A percentile compares a stretch with the other conserved stretches of the same genome.
These are phyloP conservation scores for Amblyraja radiata DNA, from an alignment of 2,797 vertebrate genomes.

Conservation along the genomic window DNA sequence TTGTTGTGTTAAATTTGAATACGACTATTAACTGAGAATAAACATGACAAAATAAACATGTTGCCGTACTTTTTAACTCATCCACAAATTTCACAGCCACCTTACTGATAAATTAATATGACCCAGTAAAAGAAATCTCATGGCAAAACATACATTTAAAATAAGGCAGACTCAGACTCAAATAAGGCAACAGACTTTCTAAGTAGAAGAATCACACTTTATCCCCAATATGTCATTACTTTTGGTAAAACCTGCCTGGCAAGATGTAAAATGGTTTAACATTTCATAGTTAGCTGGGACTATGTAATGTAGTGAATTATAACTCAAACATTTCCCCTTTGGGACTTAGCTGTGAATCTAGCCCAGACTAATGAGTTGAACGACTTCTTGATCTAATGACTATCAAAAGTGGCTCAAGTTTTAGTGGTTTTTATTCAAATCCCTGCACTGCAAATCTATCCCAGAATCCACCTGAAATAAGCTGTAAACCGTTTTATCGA, in stretches of 20 bases:
- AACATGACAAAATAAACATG: not conserved
- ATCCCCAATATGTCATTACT: not conserved
- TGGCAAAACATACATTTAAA: not conserved
- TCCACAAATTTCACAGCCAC: not conserved
- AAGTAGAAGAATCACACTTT: not conserved
- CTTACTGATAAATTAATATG: not conserved
- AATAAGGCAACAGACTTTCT: not conserved
- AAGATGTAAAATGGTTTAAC: conserved; percentile 22
- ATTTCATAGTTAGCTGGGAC: not conserved
- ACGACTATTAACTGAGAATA: not conserved
- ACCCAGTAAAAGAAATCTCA: not conserved
- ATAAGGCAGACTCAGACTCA: not conserved
- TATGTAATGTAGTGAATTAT: not conserved
- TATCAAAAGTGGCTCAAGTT: not conserved
- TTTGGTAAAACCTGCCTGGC: conserved; percentile 10
- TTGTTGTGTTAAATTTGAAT: not conserved
- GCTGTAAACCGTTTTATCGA: not conserved
- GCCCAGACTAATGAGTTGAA: not conserved
- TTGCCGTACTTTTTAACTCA: not conserved
- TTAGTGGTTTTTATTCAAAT: not conserved
- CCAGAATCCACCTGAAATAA: not conserved
- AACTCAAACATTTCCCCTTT: not conserved
- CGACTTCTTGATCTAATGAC: not conserved
- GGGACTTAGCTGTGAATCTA: conserved; percentile 5
- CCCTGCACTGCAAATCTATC: not conserved